Evolutionary conservation across 1,140 invertebrate species (phyloP), one percentile per base, ranked within the genome.

Genomic region (Drosophila equinoxialis): DNA sequence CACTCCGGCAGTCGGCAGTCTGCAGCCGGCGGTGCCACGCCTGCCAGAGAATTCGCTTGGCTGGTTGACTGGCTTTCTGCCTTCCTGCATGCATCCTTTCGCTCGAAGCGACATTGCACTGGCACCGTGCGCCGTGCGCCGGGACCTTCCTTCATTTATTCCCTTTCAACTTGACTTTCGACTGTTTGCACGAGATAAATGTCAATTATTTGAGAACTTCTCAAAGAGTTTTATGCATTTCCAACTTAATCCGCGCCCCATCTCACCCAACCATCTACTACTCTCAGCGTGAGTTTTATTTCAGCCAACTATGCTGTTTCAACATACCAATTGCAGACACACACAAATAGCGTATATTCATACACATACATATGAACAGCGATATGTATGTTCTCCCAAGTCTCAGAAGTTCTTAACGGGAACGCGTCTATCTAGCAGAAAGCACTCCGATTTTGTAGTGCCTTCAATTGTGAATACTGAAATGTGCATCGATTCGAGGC

Each of bases 171-270:
- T 67, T 64, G 65, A 67, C 65, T 67, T 67, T 67, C 54, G 65
- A 67, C 65, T 67, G 65, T 67, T 67, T 67, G 65, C 65, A 67
- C 35, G 65, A 67, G 65, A 67, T 67, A 67, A 67, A 67, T 67
- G 65, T 67, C 65, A 67, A 67, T 67, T 67, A 67, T 67, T 67
- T 67, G 51, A 67, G 54, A 67, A 67, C 51, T 67, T 67, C 54
- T 67, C 65, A 67, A 65, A 64, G 61, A 64, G 61, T 64, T 64
- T 64, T 64, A 64, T 64, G 61, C 61, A 64, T 64, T 64, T 64
- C 42, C 39, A 64, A 48, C 61, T 64, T 48, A 64, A 64, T 64
- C 61, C 45, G 42, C 61, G n/a, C 61, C 37, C 37, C 61, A 30
- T n/a, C 61, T 13, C 33, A 17, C 10, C 14, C 60, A 23, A 11